Evolutionary conservation across 1,140 invertebrate species (phyloP).

Genomic region (Glossosoma conforme): DNA sequence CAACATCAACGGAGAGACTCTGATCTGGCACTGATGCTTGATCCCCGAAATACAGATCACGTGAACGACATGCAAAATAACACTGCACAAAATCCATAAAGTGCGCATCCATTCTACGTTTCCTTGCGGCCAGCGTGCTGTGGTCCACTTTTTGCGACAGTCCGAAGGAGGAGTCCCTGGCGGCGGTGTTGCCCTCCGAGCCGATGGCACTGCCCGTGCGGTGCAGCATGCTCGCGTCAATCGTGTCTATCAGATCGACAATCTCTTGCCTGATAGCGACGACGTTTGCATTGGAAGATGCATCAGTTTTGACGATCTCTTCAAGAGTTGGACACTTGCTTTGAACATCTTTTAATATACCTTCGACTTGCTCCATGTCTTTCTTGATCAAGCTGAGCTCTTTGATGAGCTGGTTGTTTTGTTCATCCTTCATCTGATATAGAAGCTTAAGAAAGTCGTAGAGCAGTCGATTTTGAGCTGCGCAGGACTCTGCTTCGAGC

Average conservation of each 20-base stretch:
- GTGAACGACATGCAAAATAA: conserved; percentile 74
- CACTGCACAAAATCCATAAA: conserved; percentile 88
- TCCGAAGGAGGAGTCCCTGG: conserved; percentile 21
- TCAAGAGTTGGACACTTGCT: conserved; percentile 47
- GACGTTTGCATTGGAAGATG: conserved; percentile 42
- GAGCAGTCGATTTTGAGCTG: conserved; percentile 73
- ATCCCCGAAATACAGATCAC: conserved; percentile 61
- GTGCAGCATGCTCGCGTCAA: conserved; percentile 49
- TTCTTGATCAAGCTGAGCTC: conserved; percentile 75
- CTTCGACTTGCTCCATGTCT: conserved; percentile 75
- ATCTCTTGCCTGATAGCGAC: conserved; percentile 55
- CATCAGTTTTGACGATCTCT: conserved; percentile 40
- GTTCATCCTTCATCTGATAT: conserved; percentile 68
- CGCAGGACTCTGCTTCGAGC: conserved; percentile 72
- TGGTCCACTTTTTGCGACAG: conserved; percentile 31
- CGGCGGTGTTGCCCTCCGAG: conserved; percentile 3
- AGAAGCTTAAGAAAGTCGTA: conserved; percentile 82
- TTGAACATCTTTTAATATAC: conserved; percentile 66
- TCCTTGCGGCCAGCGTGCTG: conserved; percentile 57
- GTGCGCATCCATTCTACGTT: conserved; percentile 76
- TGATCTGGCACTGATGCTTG: conserved; percentile 30
- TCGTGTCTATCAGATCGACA: conserved; percentile 55
- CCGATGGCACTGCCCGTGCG: conserved; percentile 32
- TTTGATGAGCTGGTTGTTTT: conserved; percentile 59
- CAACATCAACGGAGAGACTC: conserved; percentile 32